A percentile compares a stretch with the other conserved stretches of the same genome.
phyloP scores from a whole-genome alignment of 1,140 invertebrate species.

The Pygmarrhopalites habei region DNA sequence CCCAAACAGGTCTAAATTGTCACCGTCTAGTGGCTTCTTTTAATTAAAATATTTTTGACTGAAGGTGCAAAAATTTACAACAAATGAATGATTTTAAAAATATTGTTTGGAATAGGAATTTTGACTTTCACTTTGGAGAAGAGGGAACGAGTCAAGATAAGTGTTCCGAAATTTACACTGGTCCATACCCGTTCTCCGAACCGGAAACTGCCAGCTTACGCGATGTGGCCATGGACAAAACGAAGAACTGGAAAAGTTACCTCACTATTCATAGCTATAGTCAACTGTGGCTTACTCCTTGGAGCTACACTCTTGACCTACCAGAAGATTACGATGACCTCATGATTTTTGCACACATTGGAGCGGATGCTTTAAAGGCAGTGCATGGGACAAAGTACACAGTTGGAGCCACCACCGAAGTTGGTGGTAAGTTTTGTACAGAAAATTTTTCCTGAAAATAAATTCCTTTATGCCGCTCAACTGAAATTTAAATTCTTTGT shows the following conservation, averaged over 20 bases:
- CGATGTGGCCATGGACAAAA: constrained; percentile 40
- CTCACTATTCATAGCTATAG: constrained; percentile 34
- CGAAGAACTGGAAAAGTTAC: constrained; percentile 17
- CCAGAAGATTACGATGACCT: constrained; percentile 43
- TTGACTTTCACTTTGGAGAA: constrained; percentile 64
- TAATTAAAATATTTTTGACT: no score
- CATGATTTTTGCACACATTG: constrained; percentile 23
- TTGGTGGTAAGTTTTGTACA: not conserved
- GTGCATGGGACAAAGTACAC: constrained; percentile 38
- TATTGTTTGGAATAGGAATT: constrained; percentile 61
- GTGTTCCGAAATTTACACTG: constrained; percentile 49
- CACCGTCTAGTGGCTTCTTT: not conserved
- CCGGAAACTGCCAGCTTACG: constrained; percentile 30
- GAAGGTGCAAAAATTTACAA: no score
- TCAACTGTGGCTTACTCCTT: constrained; percentile 42
- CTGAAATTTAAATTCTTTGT: no score
- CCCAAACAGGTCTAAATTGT: constrained; percentile 15
- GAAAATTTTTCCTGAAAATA: no score
- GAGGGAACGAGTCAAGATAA: constrained; percentile 73
- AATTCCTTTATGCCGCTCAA: no score
- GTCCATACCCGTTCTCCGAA: constrained; percentile 29
- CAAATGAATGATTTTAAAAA: not conserved
- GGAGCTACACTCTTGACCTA: constrained; percentile 39
- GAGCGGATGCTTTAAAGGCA: constrained; percentile 2
- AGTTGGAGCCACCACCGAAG: constrained; percentile 22